A percentile compares a stretch with the other conserved stretches of the same genome.
phyloP scores from a whole-genome alignment of 1,140 invertebrate species.

The Hyles euphorbiae region DNA sequence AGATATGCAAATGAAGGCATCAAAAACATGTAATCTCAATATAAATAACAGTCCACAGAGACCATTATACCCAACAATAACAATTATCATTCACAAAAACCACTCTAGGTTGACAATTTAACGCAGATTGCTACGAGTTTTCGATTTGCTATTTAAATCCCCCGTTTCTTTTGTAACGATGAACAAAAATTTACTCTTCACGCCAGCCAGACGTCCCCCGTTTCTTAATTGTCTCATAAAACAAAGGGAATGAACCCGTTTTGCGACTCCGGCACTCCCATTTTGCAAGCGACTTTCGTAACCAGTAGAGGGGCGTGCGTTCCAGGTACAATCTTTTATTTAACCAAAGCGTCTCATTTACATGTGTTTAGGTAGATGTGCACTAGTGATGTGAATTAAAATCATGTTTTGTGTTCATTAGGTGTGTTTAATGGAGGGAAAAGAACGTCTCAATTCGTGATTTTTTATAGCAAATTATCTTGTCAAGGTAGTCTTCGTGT shows the following conservation, averaged over 20 bases:
- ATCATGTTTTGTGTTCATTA: too few species aligned
- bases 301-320: constrained; percentile 20
- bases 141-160: constrained; percentile 51
- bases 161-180: constrained; percentile 37
- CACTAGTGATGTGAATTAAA: too few species aligned
- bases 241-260: constrained; percentile 53
- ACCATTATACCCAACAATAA: constrained; percentile 5
- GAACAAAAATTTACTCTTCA: constrained; percentile 43
- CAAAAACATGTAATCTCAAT: constrained; percentile 11
- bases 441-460: too few species aligned
- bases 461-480: too few species aligned
- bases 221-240: constrained; percentile 60
- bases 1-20: too few species aligned
- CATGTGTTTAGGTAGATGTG: too few species aligned
- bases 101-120: constrained; percentile 30
- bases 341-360: too few species aligned
- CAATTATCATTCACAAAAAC: constrained; percentile 21
- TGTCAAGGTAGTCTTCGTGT: too few species aligned
- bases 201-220: constrained; percentile 34
- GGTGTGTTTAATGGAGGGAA: too few species aligned
- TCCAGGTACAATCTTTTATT: not conserved
- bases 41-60: constrained; percentile 21
- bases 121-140: constrained; percentile 41
- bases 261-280: constrained; percentile 28
- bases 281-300: constrained; percentile 30